Percentiles rank a stretch among this genome's conserved stretches.
Evolutionary conservation across 2,888 invertebrate species (phyloP).

Genomic region (Andrena flavipes): DNA sequence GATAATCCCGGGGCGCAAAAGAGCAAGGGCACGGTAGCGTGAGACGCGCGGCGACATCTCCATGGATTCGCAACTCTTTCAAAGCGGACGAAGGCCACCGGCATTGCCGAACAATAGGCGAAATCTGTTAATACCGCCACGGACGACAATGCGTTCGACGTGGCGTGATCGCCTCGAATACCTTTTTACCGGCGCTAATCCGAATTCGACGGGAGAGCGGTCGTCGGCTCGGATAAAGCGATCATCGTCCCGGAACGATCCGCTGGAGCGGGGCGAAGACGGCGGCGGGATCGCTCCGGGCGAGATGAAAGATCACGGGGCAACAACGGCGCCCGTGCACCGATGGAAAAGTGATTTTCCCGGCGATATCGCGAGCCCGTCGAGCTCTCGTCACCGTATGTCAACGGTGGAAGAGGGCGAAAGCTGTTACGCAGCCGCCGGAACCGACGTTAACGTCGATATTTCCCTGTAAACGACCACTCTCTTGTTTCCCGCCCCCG

Average conservation of each 20-base stretch:
- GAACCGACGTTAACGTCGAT: conserved; percentile 65
- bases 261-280: conserved; percentile 29
- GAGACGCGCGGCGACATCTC: conserved; percentile 75
- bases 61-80: conserved; percentile 72
- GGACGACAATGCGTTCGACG: conserved; percentile 79
- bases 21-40: conserved; percentile 67
- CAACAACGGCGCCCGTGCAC: conserved; percentile 6
- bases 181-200: conserved; percentile 83
- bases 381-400: conserved; percentile 72
- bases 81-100: conserved; percentile 66
- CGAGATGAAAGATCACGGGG: conserved; percentile 20
- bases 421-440: conserved; percentile 63
- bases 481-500: conserved; percentile 28
- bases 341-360: conserved; percentile 77
- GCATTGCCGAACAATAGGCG: conserved; percentile 71
- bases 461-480: conserved; percentile 63
- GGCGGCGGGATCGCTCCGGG: not conserved
- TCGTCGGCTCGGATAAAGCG: conserved; percentile 75
- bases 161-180: conserved; percentile 80
- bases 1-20: not conserved
- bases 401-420: conserved; percentile 57
- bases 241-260: conserved; percentile 79
- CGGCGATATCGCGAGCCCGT: conserved; percentile 74
- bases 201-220: conserved; percentile 72
- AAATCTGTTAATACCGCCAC: conserved; percentile 82